Percentiles rank a stretch among this genome's conserved stretches.
These are phyloP conservation scores for Drosophila insularis DNA, from an alignment of 1,140 invertebrate genomes.

Conservation along the genomic window DNA sequence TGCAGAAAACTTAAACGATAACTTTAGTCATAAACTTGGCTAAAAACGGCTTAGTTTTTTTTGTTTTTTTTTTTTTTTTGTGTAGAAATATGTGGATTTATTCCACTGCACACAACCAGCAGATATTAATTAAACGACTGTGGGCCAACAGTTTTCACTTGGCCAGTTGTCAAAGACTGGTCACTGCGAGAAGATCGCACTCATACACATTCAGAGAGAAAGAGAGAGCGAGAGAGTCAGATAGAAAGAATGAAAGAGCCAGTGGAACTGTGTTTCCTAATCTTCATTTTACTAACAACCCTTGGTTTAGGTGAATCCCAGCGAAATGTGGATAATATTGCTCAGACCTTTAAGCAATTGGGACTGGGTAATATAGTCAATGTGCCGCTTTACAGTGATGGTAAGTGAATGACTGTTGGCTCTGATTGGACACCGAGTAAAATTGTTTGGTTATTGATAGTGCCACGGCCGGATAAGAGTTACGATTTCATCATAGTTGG, in stretches of 20 bases:
- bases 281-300: neutral
- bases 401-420: slow-evolving; percentile 29
- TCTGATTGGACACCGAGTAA: too few species aligned
- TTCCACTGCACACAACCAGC: slow-evolving; percentile 40
- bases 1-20: too few species aligned
- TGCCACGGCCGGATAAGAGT: slow-evolving; percentile 39
- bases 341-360: slow-evolving; percentile 33
- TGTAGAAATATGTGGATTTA: neutral
- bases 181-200: slow-evolving; percentile 34
- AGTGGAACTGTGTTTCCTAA: slow-evolving; percentile 12
- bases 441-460: slow-evolving; percentile 20
- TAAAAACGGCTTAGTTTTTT: too few species aligned
- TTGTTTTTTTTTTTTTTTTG: too few species aligned
- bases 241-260: slow-evolving; percentile 13
- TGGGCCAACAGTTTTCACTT: slow-evolving; percentile 26
- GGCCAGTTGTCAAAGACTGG: slow-evolving; percentile 33
- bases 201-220: neutral
- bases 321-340: neutral
- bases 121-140: slow-evolving; percentile 17
- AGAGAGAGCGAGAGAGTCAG: neutral
- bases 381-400: slow-evolving; percentile 59
- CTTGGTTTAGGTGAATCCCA: neutral
- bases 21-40: too few species aligned
- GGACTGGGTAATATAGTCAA: slow-evolving; percentile 61
- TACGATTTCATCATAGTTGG: slow-evolving; percentile 95